phyloP scores from a whole-genome alignment of 2,113 vertebrate genomes.

The Lycaon pictus region DNA sequence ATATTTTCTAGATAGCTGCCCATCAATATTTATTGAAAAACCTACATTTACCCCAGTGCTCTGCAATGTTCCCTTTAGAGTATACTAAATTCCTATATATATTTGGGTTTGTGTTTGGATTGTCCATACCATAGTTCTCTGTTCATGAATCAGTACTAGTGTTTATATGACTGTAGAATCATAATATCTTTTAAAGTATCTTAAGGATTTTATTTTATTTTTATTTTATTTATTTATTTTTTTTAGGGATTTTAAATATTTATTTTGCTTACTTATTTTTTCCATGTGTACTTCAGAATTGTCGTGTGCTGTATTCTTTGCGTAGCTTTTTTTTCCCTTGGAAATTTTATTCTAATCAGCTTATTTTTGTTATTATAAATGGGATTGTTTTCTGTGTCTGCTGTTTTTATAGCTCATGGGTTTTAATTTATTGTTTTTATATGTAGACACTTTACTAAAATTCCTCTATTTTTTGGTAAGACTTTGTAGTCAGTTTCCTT shows the following conservation, averaged over 20 bases:
- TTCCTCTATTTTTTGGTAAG: not conserved
- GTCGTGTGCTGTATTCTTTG: not conserved
- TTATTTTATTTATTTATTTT: not conserved
- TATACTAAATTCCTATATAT: not conserved
- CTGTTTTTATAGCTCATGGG: not conserved
- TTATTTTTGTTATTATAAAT: constrained; percentile 21
- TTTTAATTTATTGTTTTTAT: constrained; percentile 35
- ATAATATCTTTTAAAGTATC: not conserved
- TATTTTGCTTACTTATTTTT: not conserved
- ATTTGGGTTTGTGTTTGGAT: not conserved
- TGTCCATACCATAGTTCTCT: not conserved
- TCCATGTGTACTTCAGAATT: not conserved
- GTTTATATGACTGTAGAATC: not conserved
- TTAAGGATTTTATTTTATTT: not conserved
- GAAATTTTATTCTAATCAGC: not conserved
- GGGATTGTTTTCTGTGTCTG: not conserved
- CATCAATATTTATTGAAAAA: constrained; percentile 20
- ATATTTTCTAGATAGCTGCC: not conserved
- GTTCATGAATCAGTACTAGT: not conserved
- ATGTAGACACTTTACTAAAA: not conserved
- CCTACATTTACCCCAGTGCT: not conserved
- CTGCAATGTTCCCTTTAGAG: not conserved
- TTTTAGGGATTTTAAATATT: constrained; percentile 7
- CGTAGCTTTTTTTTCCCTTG: constrained; percentile 4
- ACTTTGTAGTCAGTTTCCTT: not conserved